Conservation (phyloP, 2,113 vertebrate genomes). For the Coptodon bakossiorum region DNA sequence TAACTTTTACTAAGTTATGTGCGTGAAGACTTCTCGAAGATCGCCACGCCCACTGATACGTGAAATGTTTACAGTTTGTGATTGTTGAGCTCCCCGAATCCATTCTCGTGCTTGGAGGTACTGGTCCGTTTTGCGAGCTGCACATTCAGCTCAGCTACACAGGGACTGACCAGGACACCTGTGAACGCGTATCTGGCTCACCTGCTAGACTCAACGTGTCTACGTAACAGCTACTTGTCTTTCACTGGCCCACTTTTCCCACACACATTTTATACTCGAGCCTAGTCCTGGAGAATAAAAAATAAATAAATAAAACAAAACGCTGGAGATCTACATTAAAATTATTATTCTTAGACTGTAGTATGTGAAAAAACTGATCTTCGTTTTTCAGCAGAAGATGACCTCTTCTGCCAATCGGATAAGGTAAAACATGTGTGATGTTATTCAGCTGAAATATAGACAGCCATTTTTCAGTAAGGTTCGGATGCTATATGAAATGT, state of each 20-base stretch:
- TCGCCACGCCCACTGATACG: neutral
- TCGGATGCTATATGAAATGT: neutral
- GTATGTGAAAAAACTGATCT: neutral
- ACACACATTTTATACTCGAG: neutral
- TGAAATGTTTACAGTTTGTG: neutral
- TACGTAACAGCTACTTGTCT: neutral
- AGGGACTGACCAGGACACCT: neutral
- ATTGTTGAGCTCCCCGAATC: neutral
- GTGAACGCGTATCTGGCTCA: neutral
- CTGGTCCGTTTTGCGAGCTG: neutral
- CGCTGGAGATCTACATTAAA: neutral
- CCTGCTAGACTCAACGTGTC: neutral
- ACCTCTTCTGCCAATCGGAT: neutral
- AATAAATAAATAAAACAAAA: neutral
- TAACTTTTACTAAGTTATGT: neutral
- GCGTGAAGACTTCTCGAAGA: no score
- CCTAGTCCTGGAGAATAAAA: neutral
- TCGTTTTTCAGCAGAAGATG: neutral
- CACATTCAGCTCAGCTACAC: neutral
- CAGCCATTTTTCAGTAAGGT: neutral
- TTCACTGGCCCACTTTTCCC: neutral
- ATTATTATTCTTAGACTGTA: neutral
- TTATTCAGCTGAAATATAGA: neutral
- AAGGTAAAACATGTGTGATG: neutral
- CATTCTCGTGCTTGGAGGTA: neutral